Percentiles rank a stretch among this genome's conserved stretches.
Evolutionary conservation across 2,888 invertebrate genomes (phyloP).

Genomic region (Camptogramma bilineatum): DNA sequence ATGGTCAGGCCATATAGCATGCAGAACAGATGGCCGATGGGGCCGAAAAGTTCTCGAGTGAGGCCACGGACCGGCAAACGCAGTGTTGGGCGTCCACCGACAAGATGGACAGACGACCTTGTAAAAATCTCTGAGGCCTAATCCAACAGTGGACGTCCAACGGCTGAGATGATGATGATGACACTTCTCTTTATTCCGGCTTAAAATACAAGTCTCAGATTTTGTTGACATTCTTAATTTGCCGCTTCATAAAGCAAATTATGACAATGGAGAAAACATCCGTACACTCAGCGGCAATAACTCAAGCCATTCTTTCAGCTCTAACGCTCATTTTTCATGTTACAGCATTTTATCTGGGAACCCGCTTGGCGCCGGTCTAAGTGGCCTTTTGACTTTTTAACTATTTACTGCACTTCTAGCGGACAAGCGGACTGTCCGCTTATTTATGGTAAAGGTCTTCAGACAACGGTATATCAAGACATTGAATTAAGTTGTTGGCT

Average conservation of each 20-base stretch:
- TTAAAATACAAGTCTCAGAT: background rate
- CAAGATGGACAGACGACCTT: too few relatives aligned
- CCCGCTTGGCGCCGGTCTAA: conserved; percentile 71
- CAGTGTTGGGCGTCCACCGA: too few relatives aligned
- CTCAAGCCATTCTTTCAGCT: conserved; percentile 66
- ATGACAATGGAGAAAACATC: conserved; percentile 58
- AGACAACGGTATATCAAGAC: too few relatives aligned
- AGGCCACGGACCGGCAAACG: too few relatives aligned
- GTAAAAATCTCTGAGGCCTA: too few relatives aligned
- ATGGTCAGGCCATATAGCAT: too few relatives aligned
- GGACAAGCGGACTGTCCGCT: conserved; percentile 14
- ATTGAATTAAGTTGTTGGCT: too few relatives aligned
- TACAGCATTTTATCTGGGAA: conserved; percentile 70
- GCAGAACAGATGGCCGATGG: too few relatives aligned
- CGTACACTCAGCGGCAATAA: conserved; percentile 63
- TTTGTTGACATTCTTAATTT: conserved; percentile 10
- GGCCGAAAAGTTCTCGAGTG: too few relatives aligned
- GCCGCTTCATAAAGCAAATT: conserved; percentile 43
- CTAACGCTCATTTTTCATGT: conserved; percentile 72
- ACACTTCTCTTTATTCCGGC: background rate
- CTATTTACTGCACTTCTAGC: conserved; percentile 25
- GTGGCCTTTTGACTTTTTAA: conserved; percentile 72
- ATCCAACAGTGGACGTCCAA: too few relatives aligned
- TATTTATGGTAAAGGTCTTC: background rate
- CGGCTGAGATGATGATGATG: too few relatives aligned